Conservation (phyloP, 2,888 invertebrate species). For the Rhorus exstirpatorius region DNA sequence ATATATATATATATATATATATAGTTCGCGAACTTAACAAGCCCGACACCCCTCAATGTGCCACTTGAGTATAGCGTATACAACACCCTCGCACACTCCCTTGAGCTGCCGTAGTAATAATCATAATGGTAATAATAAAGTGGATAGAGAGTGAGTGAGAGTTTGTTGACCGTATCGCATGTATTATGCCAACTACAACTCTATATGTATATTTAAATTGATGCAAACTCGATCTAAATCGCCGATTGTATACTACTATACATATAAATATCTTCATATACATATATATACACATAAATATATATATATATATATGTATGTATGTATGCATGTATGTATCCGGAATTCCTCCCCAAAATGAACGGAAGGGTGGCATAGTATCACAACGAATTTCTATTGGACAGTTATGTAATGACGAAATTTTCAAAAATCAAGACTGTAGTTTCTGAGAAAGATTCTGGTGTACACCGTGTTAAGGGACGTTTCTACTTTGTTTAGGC, state of each 20-base stretch:
- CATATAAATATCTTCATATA: not conserved
- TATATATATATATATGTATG: constrained; percentile 25
- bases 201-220: constrained; percentile 53
- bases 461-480: too few relatives aligned
- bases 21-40: constrained; percentile 50
- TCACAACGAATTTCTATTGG: too few relatives aligned
- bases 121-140: constrained; percentile 65
- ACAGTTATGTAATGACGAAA: too few relatives aligned
- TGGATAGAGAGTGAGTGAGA: constrained; percentile 53
- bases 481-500: too few relatives aligned
- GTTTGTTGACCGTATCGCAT: constrained; percentile 43
- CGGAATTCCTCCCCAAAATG: too few relatives aligned
- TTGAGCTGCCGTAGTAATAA: constrained; percentile 72
- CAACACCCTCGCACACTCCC: constrained; percentile 72
- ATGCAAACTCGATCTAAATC: constrained; percentile 60
- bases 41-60: constrained; percentile 58
- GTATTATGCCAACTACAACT: constrained; percentile 50
- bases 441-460: too few relatives aligned
- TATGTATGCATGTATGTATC: not conserved
- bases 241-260: constrained; percentile 50
- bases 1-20: constrained; percentile 20
- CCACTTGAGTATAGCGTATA: constrained; percentile 64
- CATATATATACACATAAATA: constrained; percentile 2
- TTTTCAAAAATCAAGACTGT: too few relatives aligned
- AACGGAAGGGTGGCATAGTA: too few relatives aligned